Percentiles rank a stretch among this genome's conserved stretches.
These are phyloP conservation scores for Sinodicranocentrus sp. DNA, from an alignment of 2,888 invertebrate genomes.

Conservation along the genomic window DNA sequence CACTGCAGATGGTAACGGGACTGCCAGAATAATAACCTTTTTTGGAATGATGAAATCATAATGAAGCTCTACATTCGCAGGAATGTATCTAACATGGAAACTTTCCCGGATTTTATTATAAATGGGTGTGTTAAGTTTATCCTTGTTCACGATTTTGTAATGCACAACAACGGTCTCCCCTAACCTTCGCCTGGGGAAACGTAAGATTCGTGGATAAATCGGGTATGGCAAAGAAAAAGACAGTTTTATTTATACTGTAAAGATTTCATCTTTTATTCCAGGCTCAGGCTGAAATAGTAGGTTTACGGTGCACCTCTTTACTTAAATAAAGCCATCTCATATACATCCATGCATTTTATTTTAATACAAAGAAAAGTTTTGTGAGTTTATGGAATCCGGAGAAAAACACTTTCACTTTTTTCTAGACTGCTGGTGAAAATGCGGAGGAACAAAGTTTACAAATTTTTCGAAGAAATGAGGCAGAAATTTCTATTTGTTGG, in stretches of 20 bases:
- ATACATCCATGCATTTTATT: constrained; percentile 67
- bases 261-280: constrained; percentile 3
- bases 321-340: constrained; percentile 58
- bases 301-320: constrained; percentile 23
- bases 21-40: no score
- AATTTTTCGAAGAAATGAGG: constrained; percentile 61
- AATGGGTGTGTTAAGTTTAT: no score
- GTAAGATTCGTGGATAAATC: constrained; percentile 1
- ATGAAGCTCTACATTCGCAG: background rate
- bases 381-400: background rate
- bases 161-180: no score
- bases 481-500: constrained; percentile 52
- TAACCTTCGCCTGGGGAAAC: background rate
- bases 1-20: no score
- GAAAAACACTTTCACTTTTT: constrained; percentile 19
- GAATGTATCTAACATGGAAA: constrained; percentile 8
- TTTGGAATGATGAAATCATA: constrained; percentile 20
- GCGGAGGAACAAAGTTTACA: constrained; percentile 57
- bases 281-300: background rate
- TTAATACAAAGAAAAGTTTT: constrained; percentile 36
- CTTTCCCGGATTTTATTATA: background rate
- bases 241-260: background rate
- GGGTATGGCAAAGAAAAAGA: no score
- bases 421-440: background rate
- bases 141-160: no score